These are phyloP conservation scores for Acanthococcus lagerstroemiae DNA, from an alignment of 2,888 invertebrate species.

Conservation along the genomic window DNA sequence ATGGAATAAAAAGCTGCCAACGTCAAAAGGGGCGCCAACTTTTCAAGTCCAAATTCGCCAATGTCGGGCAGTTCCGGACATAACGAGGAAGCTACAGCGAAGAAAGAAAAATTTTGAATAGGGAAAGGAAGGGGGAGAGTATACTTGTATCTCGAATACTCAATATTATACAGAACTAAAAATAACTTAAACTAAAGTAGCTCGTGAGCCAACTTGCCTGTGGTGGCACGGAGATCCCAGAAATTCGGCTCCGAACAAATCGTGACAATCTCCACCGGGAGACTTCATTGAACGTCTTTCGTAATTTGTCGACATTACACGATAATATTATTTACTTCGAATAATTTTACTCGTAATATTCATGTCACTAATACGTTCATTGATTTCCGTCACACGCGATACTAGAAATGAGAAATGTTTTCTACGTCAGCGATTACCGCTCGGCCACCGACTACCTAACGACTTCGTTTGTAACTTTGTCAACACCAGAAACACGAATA, in stretches of 20 bases:
- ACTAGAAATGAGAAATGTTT: background rate
- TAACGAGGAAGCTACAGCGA: no score
- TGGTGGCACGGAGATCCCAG: conserved; percentile 41
- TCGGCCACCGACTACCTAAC: no score
- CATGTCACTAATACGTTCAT: background rate
- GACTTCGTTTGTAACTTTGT: no score
- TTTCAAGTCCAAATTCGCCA: no score
- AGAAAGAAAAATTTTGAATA: no score
- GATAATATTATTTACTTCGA: no score
- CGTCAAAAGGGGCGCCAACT: no score
- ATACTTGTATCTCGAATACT: background rate
- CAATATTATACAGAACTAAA: background rate
- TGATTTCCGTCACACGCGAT: background rate
- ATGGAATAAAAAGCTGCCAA: no score
- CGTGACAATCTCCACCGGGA: conserved; percentile 40
- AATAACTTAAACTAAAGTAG: background rate
- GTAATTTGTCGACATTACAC: background rate
- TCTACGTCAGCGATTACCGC: background rate
- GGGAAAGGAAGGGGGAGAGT: no score
- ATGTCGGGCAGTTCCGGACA: no score
- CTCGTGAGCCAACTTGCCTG: conserved; percentile 40
- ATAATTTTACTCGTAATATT: background rate
- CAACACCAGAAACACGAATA: background rate
- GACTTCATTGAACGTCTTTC: conserved; percentile 32
- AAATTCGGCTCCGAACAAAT: conserved; percentile 40